A percentile compares a stretch with the other conserved stretches of the same genome.
Evolutionary conservation across 2,888 invertebrate genomes (phyloP).

Genomic region (Leptogaster cylindrica): DNA sequence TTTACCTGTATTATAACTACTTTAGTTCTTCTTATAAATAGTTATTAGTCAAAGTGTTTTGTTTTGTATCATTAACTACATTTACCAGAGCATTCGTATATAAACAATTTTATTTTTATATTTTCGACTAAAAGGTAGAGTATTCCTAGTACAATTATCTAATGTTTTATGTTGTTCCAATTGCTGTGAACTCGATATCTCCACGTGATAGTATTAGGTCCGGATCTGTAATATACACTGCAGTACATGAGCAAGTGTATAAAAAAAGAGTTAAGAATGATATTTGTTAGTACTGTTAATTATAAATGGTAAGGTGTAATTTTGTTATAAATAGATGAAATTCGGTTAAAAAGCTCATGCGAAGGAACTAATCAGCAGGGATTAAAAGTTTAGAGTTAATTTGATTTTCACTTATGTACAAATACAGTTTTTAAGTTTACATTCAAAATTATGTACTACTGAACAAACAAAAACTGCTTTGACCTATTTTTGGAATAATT

Average conservation of each 20-base stretch:
- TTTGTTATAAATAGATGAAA: not conserved
- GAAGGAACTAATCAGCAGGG: too few species aligned
- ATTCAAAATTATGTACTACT: too few species aligned
- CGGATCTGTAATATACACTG: slow-evolving; percentile 63
- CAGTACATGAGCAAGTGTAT: slow-evolving; percentile 45
- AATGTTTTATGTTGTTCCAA: slow-evolving; percentile 58
- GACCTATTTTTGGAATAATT: too few species aligned
- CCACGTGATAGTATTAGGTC: slow-evolving; percentile 62
- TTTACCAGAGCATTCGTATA: slow-evolving; percentile 19
- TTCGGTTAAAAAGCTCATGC: too few species aligned
- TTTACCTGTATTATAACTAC: slow-evolving; percentile 27
- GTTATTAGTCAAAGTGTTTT: slow-evolving; percentile 12
- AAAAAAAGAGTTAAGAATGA: slow-evolving; percentile 2
- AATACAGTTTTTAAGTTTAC: too few species aligned
- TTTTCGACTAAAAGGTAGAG: slow-evolving; percentile 46
- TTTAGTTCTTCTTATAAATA: not conserved
- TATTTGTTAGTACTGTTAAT: not conserved
- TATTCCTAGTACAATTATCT: slow-evolving; percentile 52
- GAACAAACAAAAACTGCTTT: too few species aligned
- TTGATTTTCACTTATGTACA: too few species aligned
- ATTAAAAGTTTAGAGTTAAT: too few species aligned
- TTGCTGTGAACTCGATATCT: slow-evolving; percentile 62
- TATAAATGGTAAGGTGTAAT: not conserved
- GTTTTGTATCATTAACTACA: slow-evolving; percentile 21
- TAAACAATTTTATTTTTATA: slow-evolving; percentile 14